Evolutionary conservation across 2,113 vertebrate species (phyloP).

Genomic region (Conger conger): DNA sequence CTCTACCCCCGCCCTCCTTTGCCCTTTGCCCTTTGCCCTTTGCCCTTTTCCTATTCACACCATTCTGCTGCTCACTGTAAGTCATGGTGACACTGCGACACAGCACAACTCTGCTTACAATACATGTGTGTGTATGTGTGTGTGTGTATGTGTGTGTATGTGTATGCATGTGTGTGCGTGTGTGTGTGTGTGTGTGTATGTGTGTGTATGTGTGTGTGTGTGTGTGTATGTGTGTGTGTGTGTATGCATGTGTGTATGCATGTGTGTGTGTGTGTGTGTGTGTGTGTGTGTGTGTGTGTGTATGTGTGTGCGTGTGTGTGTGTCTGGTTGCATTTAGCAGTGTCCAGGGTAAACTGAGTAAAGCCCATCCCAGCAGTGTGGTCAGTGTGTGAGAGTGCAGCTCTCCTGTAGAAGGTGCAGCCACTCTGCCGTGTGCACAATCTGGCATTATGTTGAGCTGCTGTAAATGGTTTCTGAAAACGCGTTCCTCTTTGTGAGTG

Average conservation of each 20-base stretch:
- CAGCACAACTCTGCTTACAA: neutral
- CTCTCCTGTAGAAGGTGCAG: no score
- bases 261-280: neutral
- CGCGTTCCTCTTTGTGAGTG: neutral
- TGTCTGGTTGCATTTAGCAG: no score
- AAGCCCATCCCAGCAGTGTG: no score
- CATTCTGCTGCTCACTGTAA: neutral
- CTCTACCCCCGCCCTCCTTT: no score
- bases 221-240: no score
- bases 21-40: no score
- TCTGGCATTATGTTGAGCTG: no score
- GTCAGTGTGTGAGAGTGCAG: no score
- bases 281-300: neutral
- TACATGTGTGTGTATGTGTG: neutral
- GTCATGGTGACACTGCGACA: neutral
- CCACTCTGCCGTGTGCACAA: no score
- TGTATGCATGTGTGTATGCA: neutral
- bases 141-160: neutral
- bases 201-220: no score
- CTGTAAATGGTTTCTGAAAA: neutral
- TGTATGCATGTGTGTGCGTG: neutral
- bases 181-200: neutral
- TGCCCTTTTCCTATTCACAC: neutral
- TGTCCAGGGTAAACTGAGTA: no score
- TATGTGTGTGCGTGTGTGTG: neutral